Base-by-base conservation (phyloP, 2,888 invertebrate genomes). In the Synanthedon tipuliformis region DNA sequence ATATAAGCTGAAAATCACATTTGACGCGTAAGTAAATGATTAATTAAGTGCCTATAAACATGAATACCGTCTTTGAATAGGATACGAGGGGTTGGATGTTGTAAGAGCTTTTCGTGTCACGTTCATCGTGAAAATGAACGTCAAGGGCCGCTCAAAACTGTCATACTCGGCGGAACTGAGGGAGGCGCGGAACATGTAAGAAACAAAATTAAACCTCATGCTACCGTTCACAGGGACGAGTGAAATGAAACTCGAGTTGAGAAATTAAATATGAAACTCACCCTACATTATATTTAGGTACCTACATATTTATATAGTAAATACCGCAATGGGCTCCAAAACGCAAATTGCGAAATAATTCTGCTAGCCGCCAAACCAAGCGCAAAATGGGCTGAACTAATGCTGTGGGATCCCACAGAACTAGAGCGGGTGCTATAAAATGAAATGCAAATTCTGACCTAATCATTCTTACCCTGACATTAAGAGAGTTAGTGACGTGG, bases 41-140 rank as follows among this genome's bases (percentile, higher is more conserved):
- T 34, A 34, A 34, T 34, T 34, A 8, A 34, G 34, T 34, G 10
- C 34, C 2, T 34, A 10, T 34, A 34, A 34, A 34, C 34, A 34
- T 34, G 34, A 34, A 34, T 34, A 34, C 34, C 34, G 34, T 34
- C 34, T 34, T 10, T 34, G 34, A 34, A 34, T 34, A 34, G 34
- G 34, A 34, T 34, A 34, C 34, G 34, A 34, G 34, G 34, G 34
- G 34, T 5, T 10, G 34, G 34, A 34, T 34, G 34, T 34, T 34
- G 34, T 34, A 34, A 55, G 53, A 58, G 57, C 58, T 54, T 55
- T 55, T 60, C 56, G 51, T 51, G 59, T 54, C 57, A 57, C 56
- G 55, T 55, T 55, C 53, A 52, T 34, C 50, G 51, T 57, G 51
- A 54, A 55, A 56, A 59, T 54, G 58, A 56, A 54, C 53, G 51